Evolutionary conservation across 2,797 vertebrate genomes (phyloP).

Genomic region (Eleutherodactylus coqui): DNA sequence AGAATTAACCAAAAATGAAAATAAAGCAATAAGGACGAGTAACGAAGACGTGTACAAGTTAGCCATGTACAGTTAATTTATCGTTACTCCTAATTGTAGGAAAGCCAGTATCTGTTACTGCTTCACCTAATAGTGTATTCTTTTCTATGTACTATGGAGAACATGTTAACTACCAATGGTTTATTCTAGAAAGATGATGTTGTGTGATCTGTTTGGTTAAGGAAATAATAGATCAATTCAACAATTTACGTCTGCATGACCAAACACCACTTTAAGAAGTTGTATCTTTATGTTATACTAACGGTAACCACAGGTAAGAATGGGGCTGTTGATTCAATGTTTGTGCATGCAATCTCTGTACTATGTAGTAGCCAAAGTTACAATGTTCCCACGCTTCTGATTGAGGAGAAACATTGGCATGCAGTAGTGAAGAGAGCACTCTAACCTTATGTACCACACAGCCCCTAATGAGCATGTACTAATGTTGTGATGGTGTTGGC

Average conservation of each 20-base stretch:
- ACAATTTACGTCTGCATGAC: slow-evolving; percentile 35
- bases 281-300: slow-evolving; percentile 50
- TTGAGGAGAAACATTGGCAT: slow-evolving; percentile 27
- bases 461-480: slow-evolving; percentile 64
- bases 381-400: slow-evolving; percentile 35
- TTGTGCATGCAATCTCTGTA: slow-evolving; percentile 55
- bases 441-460: slow-evolving; percentile 54
- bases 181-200: slow-evolving; percentile 16
- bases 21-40: slow-evolving; percentile 54
- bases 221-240: not conserved
- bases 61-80: slow-evolving; percentile 16
- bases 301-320: slow-evolving; percentile 40
- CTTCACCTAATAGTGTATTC: slow-evolving; percentile 27
- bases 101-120: slow-evolving; percentile 1
- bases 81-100: slow-evolving; percentile 25
- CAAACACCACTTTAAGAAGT: slow-evolving; percentile 32
- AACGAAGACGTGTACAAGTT: slow-evolving; percentile 22
- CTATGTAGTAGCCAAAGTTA: slow-evolving; percentile 47
- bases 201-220: slow-evolving; percentile 27
- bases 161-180: slow-evolving; percentile 25
- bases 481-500: slow-evolving; percentile 78
- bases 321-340: slow-evolving; percentile 43
- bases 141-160: slow-evolving; percentile 13
- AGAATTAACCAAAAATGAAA: slow-evolving; percentile 50
- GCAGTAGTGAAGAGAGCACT: slow-evolving; percentile 49